These are phyloP conservation scores for Ciconia nigra DNA, from an alignment of 2,797 vertebrate species.

Conservation along the genomic window DNA sequence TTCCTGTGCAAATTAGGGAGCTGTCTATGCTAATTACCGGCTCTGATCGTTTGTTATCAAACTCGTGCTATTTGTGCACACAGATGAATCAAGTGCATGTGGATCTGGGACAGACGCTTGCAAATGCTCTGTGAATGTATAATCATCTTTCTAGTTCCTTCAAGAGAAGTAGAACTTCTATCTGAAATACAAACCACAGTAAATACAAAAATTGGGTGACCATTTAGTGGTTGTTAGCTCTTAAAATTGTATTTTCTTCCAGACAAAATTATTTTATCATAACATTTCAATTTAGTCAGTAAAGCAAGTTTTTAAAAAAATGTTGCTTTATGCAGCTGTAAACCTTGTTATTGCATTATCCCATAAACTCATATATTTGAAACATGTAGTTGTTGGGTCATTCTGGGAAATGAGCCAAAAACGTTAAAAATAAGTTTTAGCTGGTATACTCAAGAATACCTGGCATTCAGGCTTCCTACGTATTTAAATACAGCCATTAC, in stretches of 20 bases:
- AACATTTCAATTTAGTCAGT: not conserved
- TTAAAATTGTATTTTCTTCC: not conserved
- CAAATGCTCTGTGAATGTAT: not conserved
- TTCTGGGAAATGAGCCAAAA: not conserved
- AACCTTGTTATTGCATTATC: not conserved
- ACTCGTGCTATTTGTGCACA: slow-evolving; percentile 26
- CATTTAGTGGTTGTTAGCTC: rapidly evolving
- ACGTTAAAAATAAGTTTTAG: not conserved
- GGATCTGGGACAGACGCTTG: not conserved
- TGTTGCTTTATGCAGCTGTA: not conserved
- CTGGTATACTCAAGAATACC: not conserved
- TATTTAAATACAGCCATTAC: not conserved
- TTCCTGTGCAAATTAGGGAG: slow-evolving; percentile 34
- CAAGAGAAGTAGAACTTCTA: not conserved
- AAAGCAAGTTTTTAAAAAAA: not conserved
- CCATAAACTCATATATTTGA: not conserved
- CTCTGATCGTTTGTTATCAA: slow-evolving; percentile 12
- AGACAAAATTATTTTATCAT: not conserved
- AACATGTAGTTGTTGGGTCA: not conserved
- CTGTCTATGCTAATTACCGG: slow-evolving; percentile 28
- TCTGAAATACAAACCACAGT: not conserved
- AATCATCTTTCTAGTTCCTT: not conserved
- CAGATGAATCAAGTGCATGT: slow-evolving; percentile 10
- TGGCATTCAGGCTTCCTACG: not conserved
- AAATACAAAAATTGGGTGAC: not conserved